Conservation (phyloP, 92 coral and sea anemone species). For the Umimayanthus kanabou region DNA sequence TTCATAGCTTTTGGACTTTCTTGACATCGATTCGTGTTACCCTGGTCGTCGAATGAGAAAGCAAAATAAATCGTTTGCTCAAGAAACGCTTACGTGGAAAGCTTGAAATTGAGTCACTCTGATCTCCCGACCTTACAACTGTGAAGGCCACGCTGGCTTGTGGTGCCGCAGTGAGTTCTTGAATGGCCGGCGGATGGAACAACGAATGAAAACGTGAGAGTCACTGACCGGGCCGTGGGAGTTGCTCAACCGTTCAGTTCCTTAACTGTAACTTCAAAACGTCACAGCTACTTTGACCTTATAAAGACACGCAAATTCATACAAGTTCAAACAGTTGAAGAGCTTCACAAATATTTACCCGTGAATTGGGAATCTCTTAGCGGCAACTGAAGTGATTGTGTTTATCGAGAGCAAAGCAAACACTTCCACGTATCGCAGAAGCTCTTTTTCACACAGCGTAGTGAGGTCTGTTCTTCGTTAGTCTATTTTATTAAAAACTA, state of each 20-base stretch:
- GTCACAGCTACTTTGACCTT: slow-evolving; percentile 15
- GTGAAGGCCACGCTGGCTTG: neutral
- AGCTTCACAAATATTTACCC: slow-evolving; percentile 13
- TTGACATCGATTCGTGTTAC: slow-evolving; percentile 30
- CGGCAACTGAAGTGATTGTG: neutral
- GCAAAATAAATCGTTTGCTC: neutral
- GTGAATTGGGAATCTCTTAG: slow-evolving; percentile 1
- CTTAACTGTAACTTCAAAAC: slow-evolving; percentile 18
- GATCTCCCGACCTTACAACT: slow-evolving; percentile 14
- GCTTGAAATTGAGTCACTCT: neutral
- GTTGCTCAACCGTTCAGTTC: slow-evolving; percentile 28
- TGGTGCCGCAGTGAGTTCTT: neutral
- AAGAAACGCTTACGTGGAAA: neutral
- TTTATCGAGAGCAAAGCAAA: neutral
- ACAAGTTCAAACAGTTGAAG: neutral
- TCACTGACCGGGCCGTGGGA: neutral
- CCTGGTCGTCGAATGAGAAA: slow-evolving; percentile 11
- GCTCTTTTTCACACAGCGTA: neutral
- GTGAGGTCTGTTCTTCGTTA: neutral
- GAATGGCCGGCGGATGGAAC: slow-evolving; percentile 1
- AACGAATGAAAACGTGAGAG: neutral
- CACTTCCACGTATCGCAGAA: neutral
- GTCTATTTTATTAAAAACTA: neutral
- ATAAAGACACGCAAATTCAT: slow-evolving; percentile 30
- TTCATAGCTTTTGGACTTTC: slow-evolving; percentile 29